phyloP scores from a whole-genome alignment of 1,140 invertebrate species.

The Hyles vespertilio region DNA sequence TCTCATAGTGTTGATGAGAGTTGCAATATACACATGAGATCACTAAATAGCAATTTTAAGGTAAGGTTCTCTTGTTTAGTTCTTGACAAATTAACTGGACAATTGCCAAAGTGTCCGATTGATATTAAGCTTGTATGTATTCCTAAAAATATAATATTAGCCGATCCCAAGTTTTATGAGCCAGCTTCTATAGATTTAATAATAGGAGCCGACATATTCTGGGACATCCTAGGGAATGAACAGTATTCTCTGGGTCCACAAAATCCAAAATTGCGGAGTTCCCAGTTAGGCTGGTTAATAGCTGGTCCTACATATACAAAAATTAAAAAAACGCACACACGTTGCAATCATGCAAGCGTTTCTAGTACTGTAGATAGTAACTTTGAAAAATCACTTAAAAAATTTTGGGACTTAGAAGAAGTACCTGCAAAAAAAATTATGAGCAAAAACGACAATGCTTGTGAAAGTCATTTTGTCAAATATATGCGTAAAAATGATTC shows the following conservation, averaged over 20 bases:
- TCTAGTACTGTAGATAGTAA: too few relatives aligned
- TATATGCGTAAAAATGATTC: too few relatives aligned
- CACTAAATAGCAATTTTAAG: background rate
- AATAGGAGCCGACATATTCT: conserved; percentile 43
- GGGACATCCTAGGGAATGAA: conserved; percentile 33
- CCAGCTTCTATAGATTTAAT: conserved; percentile 40
- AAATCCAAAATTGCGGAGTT: conserved; percentile 30
- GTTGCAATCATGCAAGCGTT: too few relatives aligned
- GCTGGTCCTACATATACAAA: too few relatives aligned
- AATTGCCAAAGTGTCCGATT: background rate
- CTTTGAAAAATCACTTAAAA: too few relatives aligned
- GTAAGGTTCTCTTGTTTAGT: background rate
- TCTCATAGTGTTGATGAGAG: background rate
- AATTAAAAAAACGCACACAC: too few relatives aligned
- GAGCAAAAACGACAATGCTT: too few relatives aligned
- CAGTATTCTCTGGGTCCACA: conserved; percentile 25
- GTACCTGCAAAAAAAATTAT: too few relatives aligned
- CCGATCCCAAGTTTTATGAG: conserved; percentile 45
- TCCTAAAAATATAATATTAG: conserved; percentile 9
- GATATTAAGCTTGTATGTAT: background rate
- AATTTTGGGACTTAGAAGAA: too few relatives aligned
- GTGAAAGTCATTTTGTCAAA: too few relatives aligned
- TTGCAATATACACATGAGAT: background rate
- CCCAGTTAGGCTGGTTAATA: conserved; percentile 25
- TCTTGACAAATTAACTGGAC: background rate